Conservation (phyloP, 2,888 invertebrate species). For the Eumerus sabulonum region DNA sequence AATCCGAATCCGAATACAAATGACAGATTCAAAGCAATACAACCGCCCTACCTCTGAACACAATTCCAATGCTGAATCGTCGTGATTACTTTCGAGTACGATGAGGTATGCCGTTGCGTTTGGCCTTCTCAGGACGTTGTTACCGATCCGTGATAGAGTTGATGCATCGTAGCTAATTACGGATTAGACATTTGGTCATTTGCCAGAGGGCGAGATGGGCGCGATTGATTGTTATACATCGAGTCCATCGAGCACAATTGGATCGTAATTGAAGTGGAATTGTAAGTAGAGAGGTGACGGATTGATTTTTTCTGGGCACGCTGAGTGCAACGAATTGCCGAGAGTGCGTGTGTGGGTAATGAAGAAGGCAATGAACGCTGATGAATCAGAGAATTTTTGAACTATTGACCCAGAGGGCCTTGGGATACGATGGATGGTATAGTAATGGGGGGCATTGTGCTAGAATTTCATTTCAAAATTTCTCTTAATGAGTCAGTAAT, state of each 20-base stretch:
- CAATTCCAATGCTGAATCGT: no score
- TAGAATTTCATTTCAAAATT: no score
- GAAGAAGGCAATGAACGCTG: constrained; percentile 4
- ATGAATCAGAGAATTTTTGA: constrained; percentile 52
- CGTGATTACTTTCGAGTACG: no score
- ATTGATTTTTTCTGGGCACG: constrained; percentile 33
- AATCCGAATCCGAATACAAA: constrained; percentile 6
- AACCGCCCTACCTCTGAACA: neutral
- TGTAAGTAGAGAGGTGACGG: constrained; percentile 43
- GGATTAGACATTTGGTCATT: constrained; percentile 4
- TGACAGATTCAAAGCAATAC: constrained; percentile 1
- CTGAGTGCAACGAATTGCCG: constrained; percentile 4
- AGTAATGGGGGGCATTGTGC: no score
- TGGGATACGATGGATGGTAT: neutral
- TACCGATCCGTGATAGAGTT: neutral
- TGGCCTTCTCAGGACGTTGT: constrained; percentile 2
- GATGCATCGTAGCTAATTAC: neutral
- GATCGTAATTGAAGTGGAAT: constrained; percentile 37
- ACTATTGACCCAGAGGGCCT: constrained; percentile 28
- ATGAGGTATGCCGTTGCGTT: neutral
- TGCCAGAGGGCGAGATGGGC: neutral
- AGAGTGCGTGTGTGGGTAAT: constrained; percentile 2
- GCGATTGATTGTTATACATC: constrained; percentile 16
- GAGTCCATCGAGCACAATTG: constrained; percentile 47
- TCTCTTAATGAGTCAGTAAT: no score